Conservation (phyloP, 1,140 invertebrate genomes). For the Procambarus virginalis region DNA sequence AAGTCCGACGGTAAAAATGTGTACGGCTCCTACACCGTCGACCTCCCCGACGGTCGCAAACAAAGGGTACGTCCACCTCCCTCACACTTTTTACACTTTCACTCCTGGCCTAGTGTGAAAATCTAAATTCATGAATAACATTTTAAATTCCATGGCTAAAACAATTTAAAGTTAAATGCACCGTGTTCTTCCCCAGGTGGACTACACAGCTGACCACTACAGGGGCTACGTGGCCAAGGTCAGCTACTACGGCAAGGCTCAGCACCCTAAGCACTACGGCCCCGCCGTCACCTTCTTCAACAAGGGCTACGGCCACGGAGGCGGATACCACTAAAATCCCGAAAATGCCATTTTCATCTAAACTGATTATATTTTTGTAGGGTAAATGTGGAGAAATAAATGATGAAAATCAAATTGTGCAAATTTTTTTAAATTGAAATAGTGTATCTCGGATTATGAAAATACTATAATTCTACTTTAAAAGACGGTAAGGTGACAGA, state of each 20-base stretch:
- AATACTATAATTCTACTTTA: too few relatives aligned
- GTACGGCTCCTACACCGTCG: slow-evolving; percentile 51
- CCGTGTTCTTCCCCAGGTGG: slow-evolving; percentile 75
- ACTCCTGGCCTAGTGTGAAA: background rate
- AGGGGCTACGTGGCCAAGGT: slow-evolving; percentile 86
- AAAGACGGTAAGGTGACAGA: too few relatives aligned
- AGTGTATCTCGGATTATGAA: too few relatives aligned
- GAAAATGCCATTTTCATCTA: background rate
- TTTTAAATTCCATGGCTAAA: too few relatives aligned
- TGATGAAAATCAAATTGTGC: too few relatives aligned
- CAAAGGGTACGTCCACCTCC: slow-evolving; percentile 60
- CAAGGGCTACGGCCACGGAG: slow-evolving; percentile 15
- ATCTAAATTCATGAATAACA: too few relatives aligned
- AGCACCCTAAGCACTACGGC: slow-evolving; percentile 51
- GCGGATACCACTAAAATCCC: background rate
- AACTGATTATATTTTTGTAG: background rate
- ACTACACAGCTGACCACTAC: slow-evolving; percentile 86
- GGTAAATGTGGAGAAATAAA: background rate
- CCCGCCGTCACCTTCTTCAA: slow-evolving; percentile 26
- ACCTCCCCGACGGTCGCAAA: slow-evolving; percentile 70
- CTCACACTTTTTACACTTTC: background rate
- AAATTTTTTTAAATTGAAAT: too few relatives aligned
- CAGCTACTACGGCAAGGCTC: slow-evolving; percentile 83
- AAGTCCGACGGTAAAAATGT: slow-evolving; percentile 70
- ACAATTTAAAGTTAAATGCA: too few relatives aligned